These are phyloP conservation scores for Lepus timidus DNA, from an alignment of 2,113 vertebrate genomes.

Conservation along the genomic window DNA sequence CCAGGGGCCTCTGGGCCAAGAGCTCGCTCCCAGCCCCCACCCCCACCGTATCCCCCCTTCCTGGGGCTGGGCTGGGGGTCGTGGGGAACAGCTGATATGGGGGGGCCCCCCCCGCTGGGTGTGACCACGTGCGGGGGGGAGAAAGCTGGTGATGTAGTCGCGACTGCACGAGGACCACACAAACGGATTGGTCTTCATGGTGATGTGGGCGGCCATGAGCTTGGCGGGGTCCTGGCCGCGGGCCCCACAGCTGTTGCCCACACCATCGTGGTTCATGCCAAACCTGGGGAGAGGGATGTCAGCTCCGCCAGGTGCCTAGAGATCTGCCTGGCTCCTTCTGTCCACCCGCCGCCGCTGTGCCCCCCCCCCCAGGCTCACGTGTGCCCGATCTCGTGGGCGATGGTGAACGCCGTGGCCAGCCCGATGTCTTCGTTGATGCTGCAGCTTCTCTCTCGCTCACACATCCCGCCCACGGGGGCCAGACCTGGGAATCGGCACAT, in stretches of 20 bases:
- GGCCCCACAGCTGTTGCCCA: slow-evolving; percentile 96
- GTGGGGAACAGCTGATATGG: fast-evolving
- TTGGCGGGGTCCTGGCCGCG: slow-evolving; percentile 97
- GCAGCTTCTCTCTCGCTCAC: slow-evolving; percentile 97
- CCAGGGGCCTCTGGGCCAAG: neutral
- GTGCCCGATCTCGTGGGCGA: slow-evolving; percentile 99
- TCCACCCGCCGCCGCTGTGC: fast-evolving
- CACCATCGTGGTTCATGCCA: slow-evolving; percentile 99
- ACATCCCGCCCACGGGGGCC: slow-evolving; percentile 98
- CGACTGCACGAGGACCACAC: slow-evolving; percentile 98
- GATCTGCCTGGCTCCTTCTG: neutral
- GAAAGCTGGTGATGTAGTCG: slow-evolving; percentile 99
- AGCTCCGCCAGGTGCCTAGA: neutral
- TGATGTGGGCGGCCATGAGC: slow-evolving; percentile 99
- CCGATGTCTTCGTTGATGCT: slow-evolving; percentile 99
- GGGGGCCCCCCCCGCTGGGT: neutral
- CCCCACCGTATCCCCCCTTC: too few species aligned
- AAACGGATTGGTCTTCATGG: slow-evolving; percentile 99
- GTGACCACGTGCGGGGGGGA: slow-evolving; percentile 85
- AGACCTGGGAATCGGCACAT: slow-evolving; percentile 88
- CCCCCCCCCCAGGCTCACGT: slow-evolving; percentile 90
- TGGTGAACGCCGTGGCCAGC: slow-evolving; percentile 98
- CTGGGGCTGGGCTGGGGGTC: neutral
- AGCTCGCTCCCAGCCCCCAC: neutral
- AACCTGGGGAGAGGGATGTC: slow-evolving; percentile 88